Conservation (phyloP, 2,797 vertebrate species). For the Syncerus caffer region DNA sequence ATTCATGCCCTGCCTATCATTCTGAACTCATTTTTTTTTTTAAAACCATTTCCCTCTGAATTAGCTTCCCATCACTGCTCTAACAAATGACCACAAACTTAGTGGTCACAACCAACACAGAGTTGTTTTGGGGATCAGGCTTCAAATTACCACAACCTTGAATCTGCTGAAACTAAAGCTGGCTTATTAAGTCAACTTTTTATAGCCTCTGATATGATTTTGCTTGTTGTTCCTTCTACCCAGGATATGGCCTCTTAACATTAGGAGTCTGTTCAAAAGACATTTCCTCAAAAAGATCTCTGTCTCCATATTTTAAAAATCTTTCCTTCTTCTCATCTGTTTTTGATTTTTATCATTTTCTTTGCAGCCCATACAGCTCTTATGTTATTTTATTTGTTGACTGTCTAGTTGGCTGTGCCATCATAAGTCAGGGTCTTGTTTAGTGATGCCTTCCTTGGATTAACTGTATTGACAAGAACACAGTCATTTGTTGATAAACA, state of each 20-base stretch:
- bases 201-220: neutral
- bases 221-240: neutral
- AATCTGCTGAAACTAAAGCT: neutral
- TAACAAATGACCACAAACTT: neutral
- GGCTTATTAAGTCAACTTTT: neutral
- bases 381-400: neutral
- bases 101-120: neutral
- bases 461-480: neutral
- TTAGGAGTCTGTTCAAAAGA: neutral
- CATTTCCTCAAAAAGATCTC: neutral
- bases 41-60: neutral
- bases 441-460: neutral
- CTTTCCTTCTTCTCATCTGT: neutral
- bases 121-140: neutral
- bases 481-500: neutral
- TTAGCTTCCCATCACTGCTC: neutral
- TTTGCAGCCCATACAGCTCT: neutral
- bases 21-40: neutral
- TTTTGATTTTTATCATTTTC: neutral
- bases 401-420: neutral
- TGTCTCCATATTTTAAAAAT: neutral
- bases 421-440: neutral
- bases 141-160: neutral
- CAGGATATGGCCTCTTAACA: neutral
- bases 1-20: neutral